These are phyloP conservation scores for Scyliorhinus canicula DNA, from an alignment of 2,797 vertebrate genomes.

Conservation along the genomic window DNA sequence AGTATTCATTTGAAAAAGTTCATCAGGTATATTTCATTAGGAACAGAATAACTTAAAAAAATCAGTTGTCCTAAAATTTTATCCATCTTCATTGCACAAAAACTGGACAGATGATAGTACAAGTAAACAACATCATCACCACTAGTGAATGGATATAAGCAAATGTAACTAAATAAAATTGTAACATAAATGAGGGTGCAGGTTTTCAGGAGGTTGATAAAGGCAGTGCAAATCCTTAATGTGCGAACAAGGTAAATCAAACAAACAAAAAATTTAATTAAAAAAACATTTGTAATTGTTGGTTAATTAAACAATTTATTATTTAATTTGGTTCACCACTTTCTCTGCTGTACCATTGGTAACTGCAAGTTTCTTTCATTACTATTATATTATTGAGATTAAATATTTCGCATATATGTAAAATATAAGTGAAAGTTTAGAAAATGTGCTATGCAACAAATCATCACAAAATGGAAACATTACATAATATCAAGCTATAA, in stretches of 20 bases:
- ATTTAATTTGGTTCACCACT: not conserved
- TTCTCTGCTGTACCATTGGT: not conserved
- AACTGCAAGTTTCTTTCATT: not conserved
- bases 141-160: not conserved
- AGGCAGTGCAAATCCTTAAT: not conserved
- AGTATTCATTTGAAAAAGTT: not conserved
- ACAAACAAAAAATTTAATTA: not conserved
- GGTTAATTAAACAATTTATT: not conserved
- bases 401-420: slow-evolving; percentile 9
- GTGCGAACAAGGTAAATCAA: not conserved
- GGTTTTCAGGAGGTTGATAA: not conserved
- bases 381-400: not conserved
- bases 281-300: not conserved
- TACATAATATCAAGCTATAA: not conserved
- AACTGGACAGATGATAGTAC: not conserved
- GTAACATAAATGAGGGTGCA: not conserved
- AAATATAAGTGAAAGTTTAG: not conserved
- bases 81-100: not conserved
- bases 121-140: not conserved
- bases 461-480: not conserved
- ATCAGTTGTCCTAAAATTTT: not conserved
- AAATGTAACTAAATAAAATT: not conserved
- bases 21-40: not conserved
- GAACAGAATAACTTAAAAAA: not conserved
- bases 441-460: not conserved